Conservation (phyloP, 1,140 invertebrate species). For the Caerostris extrusa region DNA sequence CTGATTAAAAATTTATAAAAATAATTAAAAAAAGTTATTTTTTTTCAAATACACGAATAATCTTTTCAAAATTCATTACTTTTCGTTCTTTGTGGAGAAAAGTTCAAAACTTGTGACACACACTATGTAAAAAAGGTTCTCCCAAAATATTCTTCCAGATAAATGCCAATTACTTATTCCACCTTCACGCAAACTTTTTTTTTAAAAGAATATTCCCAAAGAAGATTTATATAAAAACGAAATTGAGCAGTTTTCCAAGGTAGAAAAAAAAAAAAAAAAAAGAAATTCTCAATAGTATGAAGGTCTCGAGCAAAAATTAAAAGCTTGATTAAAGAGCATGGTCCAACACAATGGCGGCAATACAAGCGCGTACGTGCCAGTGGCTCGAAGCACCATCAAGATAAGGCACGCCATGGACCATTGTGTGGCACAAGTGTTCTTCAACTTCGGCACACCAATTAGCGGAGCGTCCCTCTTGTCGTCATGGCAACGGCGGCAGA, state of each 20-base stretch:
- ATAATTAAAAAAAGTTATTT: not conserved
- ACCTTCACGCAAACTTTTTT: not conserved
- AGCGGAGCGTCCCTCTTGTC: slow-evolving; percentile 20
- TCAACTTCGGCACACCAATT: slow-evolving; percentile 68
- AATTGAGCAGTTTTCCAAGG: not conserved
- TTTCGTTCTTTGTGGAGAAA: not conserved
- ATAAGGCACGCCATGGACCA: slow-evolving; percentile 58
- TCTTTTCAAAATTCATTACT: not conserved
- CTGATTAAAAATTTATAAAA: not conserved
- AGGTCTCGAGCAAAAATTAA: slow-evolving; percentile 58
- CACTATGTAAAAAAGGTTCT: not conserved
- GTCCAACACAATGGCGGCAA: slow-evolving; percentile 43
- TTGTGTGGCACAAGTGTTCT: slow-evolving; percentile 56
- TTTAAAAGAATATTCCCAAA: not conserved
- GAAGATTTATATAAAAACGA: slow-evolving; percentile 16
- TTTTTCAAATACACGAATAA: not conserved
- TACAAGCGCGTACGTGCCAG: slow-evolving; percentile 31
- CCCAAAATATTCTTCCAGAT: not conserved
- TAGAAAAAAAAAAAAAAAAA: not conserved
- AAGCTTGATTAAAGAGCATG: slow-evolving; percentile 36
- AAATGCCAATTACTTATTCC: not conserved
- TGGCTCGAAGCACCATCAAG: not conserved
- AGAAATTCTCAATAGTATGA: too few species aligned
- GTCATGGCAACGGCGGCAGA: slow-evolving; percentile 35
- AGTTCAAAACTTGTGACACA: not conserved